Evolutionary conservation across 2,888 invertebrate species (phyloP), one percentile per base, ranked within the genome.

Genomic region (Drepana falcataria): DNA sequence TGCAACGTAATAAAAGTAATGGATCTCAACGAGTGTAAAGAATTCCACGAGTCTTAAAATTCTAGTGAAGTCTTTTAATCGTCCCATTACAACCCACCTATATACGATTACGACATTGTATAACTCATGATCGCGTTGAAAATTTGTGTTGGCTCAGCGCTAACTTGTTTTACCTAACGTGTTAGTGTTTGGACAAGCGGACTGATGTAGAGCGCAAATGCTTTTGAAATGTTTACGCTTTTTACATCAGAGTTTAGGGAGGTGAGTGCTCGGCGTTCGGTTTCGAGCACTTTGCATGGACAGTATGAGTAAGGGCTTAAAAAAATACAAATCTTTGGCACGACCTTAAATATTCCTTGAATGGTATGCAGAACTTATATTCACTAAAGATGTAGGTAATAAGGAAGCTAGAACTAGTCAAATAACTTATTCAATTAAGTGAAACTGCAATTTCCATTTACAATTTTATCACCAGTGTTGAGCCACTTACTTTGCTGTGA

Each of bases 191-290:
- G 77, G 81, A 80, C 79, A 83, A 71, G 68, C 70, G 60, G 61
- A 67, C 69, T 77, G 79, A 79, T 78, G 76, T 75, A 71, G 64
- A 74, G 65, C 72, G 70, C 66, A 62, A 70, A 69, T 60, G 73
- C 66, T 73, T 79, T 69, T 75, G 71, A 75, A 79, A 81, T 81
- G 79, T 81, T 82, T 81, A 82, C 78, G 68, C 68, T 68, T 71
- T 70, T 73, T 71, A 60, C 60, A 65, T 60, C 56, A 59, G 60
- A 53, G 48, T 54, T 53, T 60, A 68, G 63, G 59, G 63, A 64
- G 62, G 67, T 55, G 63, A 63, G 56, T 52, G 55, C 51, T 9
- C 34, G 34, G 51, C 21, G 51, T 41, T 51, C 48, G 52, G 60
- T 64, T 65, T 67, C 54, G 56, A 59, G 49, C 51, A 55, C 57